Evolutionary conservation across 53 echinoderm and acorn worm species (phyloP).

Genomic region (Paracentrotus lividus): DNA sequence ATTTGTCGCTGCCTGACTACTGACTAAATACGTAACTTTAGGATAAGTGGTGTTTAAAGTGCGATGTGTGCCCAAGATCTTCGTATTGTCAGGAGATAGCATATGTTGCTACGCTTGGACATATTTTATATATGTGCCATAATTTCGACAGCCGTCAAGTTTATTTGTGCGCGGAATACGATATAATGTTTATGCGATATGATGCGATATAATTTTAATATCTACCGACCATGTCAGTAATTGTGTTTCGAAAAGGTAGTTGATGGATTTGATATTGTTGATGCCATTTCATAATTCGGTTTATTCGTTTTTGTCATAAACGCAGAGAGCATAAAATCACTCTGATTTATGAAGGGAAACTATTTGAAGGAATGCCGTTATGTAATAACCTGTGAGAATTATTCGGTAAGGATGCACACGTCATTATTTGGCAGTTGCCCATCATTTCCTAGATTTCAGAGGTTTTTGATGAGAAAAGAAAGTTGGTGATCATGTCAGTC

Average conservation of each 20-base stretch:
- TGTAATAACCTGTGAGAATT: background rate
- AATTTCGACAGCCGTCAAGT: background rate
- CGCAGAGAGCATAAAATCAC: background rate
- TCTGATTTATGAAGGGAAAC: background rate
- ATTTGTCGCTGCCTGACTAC: background rate
- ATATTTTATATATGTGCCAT: too few species aligned
- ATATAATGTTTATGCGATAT: background rate
- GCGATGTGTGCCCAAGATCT: background rate
- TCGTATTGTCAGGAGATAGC: background rate
- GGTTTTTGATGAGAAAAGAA: background rate
- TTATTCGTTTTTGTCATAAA: background rate
- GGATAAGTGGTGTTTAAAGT: background rate
- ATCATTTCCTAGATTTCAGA: background rate
- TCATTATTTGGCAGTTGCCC: background rate
- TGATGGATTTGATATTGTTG: too few species aligned
- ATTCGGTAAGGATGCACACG: background rate
- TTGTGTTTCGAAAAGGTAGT: too few species aligned
- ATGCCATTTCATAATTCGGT: too few species aligned
- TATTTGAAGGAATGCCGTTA: background rate
- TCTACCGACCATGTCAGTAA: too few species aligned
- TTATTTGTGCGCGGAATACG: background rate
- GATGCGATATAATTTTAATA: too few species aligned
- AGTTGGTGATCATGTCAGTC: conserved; percentile 19
- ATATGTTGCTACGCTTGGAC: background rate
- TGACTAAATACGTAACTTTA: background rate